phyloP scores from a whole-genome alignment of 2,113 vertebrate species.

The Sprattus sprattus region DNA sequence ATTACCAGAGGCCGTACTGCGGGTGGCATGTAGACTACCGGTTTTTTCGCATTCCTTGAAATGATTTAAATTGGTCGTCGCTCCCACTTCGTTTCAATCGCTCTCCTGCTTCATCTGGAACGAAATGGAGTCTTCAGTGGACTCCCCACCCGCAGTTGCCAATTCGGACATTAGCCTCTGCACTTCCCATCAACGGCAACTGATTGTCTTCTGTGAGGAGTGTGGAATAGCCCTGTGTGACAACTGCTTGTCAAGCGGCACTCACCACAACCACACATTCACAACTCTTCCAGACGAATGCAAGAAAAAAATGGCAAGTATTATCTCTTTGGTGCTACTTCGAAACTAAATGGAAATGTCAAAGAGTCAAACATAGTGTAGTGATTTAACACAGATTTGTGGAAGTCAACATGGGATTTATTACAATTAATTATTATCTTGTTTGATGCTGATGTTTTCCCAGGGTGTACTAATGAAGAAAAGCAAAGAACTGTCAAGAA shows the following conservation, averaged over 20 bases:
- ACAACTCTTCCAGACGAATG: background rate
- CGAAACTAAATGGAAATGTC: background rate
- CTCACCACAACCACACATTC: background rate
- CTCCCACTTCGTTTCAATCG: background rate
- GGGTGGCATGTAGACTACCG: background rate
- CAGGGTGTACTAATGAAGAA: background rate
- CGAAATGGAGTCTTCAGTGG: background rate
- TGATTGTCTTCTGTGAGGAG: background rate
- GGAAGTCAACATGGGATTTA: background rate
- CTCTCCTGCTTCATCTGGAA: background rate
- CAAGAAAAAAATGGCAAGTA: background rate
- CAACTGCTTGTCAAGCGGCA: background rate
- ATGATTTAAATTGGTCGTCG: background rate
- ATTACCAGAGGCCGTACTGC: background rate
- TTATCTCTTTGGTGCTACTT: background rate
- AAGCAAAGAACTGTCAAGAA: background rate
- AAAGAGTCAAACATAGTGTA: background rate
- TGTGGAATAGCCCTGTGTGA: background rate
- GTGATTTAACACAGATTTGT: background rate
- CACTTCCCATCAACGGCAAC: background rate
- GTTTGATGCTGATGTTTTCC: background rate
- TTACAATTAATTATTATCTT: background rate
- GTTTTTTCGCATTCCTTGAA: background rate
- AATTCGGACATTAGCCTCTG: background rate
- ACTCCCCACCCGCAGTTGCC: background rate